Percentiles rank a stretch among this genome's conserved stretches.
Evolutionary conservation across 1,140 invertebrate species (phyloP).

Genomic region (Marisa cornuarietis): DNA sequence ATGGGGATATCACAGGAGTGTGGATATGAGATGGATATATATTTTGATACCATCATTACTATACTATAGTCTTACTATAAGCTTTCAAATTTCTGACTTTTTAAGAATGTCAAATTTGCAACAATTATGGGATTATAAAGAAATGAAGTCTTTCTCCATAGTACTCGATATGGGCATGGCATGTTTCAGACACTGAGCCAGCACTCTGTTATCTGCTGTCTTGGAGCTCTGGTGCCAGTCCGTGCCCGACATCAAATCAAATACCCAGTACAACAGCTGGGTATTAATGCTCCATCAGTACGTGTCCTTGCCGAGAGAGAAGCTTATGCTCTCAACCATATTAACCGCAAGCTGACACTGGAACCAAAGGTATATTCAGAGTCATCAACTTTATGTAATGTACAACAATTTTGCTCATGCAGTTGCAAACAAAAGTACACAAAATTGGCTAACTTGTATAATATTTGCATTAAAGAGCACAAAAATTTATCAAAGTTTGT

Average conservation of each 20-base stretch:
- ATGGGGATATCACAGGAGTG: too few species aligned
- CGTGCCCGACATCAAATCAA: slow-evolving; percentile 60
- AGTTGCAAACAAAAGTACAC: neutral
- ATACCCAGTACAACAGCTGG: slow-evolving; percentile 60
- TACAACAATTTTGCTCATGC: neutral
- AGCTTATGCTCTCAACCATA: slow-evolving; percentile 62
- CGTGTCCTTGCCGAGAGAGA: slow-evolving; percentile 55
- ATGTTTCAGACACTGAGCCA: slow-evolving; percentile 50
- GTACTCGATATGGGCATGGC: neutral
- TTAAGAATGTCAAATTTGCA: too few species aligned
- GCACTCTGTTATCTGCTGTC: slow-evolving; percentile 59
- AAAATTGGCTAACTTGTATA: neutral
- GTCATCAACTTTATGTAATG: neutral
- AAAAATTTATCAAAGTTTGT: too few species aligned
- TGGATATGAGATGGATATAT: too few species aligned
- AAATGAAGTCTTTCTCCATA: too few species aligned
- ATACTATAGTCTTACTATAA: too few species aligned
- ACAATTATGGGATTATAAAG: too few species aligned
- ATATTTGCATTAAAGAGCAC: neutral
- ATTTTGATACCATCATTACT: too few species aligned
- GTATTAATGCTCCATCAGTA: slow-evolving; percentile 63
- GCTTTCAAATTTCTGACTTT: too few species aligned
- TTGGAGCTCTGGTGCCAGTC: slow-evolving; percentile 65
- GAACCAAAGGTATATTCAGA: slow-evolving; percentile 62
- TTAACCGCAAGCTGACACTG: slow-evolving; percentile 65